Conservation (phyloP, 2,888 invertebrate species). For the Diachrysia chrysitis region DNA sequence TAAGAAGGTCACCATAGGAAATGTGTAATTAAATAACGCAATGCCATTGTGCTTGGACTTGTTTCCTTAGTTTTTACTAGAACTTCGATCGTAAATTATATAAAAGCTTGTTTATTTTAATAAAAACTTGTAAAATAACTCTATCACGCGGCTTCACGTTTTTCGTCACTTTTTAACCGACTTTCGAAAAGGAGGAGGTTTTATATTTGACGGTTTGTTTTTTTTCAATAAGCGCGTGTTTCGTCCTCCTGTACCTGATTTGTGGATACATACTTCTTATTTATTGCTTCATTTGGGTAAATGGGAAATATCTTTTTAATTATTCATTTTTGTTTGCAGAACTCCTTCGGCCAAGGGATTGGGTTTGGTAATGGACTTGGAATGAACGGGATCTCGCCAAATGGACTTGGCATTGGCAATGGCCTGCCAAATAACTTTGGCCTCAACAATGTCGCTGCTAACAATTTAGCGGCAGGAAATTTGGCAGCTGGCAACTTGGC, state of each 20-base stretch:
- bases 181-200: too few species aligned
- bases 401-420: constrained; percentile 37
- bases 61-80: background rate
- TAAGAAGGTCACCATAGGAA: too few species aligned
- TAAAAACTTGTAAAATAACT: too few species aligned
- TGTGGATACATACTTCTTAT: too few species aligned
- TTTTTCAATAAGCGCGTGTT: too few species aligned
- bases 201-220: too few species aligned
- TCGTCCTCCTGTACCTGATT: too few species aligned
- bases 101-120: background rate
- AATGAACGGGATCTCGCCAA: constrained; percentile 41
- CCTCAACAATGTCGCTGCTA: constrained; percentile 2
- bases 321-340: constrained; percentile 47
- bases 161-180: too few species aligned
- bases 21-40: too few species aligned
- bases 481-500: constrained; percentile 13
- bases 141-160: too few species aligned
- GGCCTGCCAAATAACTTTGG: constrained; percentile 26
- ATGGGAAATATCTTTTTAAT: background rate
- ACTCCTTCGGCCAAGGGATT: constrained; percentile 50
- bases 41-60: too few species aligned
- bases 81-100: background rate
- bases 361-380: constrained; percentile 55
- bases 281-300: too few species aligned
- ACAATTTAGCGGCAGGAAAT: constrained; percentile 11